Evolutionary conservation across 2,113 vertebrate species (phyloP).

Genomic region (Paralichthys olivaceus): DNA sequence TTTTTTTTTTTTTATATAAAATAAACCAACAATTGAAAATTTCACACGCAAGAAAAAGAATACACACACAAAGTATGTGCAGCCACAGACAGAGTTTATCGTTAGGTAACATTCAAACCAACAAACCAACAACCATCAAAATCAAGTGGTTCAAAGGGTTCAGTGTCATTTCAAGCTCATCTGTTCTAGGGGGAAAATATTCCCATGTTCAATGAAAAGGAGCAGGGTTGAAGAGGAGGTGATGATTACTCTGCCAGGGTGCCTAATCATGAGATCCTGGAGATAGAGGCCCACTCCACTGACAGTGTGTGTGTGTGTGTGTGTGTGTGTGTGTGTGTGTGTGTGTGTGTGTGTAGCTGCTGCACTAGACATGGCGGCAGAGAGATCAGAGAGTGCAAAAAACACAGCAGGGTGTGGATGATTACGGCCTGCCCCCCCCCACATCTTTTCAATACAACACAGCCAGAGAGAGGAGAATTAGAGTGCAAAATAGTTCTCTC

Average conservation of each 20-base stretch:
- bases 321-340: slow-evolving; percentile 2
- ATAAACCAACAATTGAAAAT: neutral
- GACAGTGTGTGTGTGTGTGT: slow-evolving; percentile 4
- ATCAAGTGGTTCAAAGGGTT: slow-evolving; percentile 29
- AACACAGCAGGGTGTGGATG: slow-evolving; percentile 54
- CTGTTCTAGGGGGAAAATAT: slow-evolving; percentile 22
- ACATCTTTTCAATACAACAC: slow-evolving; percentile 59
- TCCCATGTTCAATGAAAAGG: slow-evolving; percentile 20
- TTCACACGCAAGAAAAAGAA: neutral
- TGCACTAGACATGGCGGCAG: slow-evolving; percentile 18
- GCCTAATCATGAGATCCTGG: slow-evolving; percentile 56
- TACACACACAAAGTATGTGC: neutral
- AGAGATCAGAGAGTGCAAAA: slow-evolving; percentile 59
- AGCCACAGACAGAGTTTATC: neutral
- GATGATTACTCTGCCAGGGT: slow-evolving; percentile 48
- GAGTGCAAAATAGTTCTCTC: slow-evolving; percentile 47
- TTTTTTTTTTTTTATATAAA: no score
- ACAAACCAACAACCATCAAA: slow-evolving; percentile 28
- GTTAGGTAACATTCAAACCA: slow-evolving; percentile 26
- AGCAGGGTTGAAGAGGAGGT: slow-evolving; percentile 41
- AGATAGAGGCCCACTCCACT: slow-evolving; percentile 20
- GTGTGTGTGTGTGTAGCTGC: slow-evolving; percentile 7
- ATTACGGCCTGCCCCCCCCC: slow-evolving; percentile 56
- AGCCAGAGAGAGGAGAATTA: slow-evolving; percentile 61
- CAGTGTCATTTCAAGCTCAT: slow-evolving; percentile 49